Evolutionary conservation across 2,797 vertebrate genomes (phyloP), one percentile per base, ranked within the genome.

Genomic region (Liparis tanakae): DNA sequence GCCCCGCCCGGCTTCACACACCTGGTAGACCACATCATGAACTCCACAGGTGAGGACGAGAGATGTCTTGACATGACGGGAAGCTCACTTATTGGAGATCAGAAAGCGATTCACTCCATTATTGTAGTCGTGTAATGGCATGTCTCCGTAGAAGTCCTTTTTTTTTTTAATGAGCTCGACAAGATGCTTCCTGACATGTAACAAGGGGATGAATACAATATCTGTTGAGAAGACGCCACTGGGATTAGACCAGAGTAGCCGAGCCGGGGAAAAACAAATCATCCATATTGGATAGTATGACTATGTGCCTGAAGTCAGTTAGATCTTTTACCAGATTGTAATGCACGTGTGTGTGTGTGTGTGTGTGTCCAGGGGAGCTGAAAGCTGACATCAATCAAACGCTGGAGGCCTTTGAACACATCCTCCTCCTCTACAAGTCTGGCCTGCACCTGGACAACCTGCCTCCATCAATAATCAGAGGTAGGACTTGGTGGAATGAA

Each of bases 381-480:
- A 95, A 73, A 70, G 93, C 94, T 0, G 93, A 95, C 89, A 94
- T 95, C 89, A 96, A 96, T 85, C 93, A 96, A 90, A 97, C 95
- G 0, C 81, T 96, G 82, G 83, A 87, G 72, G 94, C 94, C 85
- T 97, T 98, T 93, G 95, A 97, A 91, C 93, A 94, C 48, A 90
- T 97, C 89, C 94, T 97, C 82, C 90, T 92, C 83, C 88, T 96
- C 46, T 98, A 97, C 93, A 95, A 94, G 87, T 96, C 96, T 85
- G 96, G 96, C 78, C 89, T 95, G 82, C 95, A 97, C 91, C 93
- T 96, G 76, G 95, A 95, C 81, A 94, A 93, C 82, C 54, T 93
- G 74, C 84, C 91, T 72, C 78, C 91, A 80, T 93, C 93, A 70
- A 78, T 90, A 89, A 89, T 95, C 81, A 92, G 91, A 94, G 96